Evolutionary conservation across 2,113 vertebrate species (phyloP), one percentile per base, ranked within the genome.

Genomic region (Poeciliopsis prolifica): DNA sequence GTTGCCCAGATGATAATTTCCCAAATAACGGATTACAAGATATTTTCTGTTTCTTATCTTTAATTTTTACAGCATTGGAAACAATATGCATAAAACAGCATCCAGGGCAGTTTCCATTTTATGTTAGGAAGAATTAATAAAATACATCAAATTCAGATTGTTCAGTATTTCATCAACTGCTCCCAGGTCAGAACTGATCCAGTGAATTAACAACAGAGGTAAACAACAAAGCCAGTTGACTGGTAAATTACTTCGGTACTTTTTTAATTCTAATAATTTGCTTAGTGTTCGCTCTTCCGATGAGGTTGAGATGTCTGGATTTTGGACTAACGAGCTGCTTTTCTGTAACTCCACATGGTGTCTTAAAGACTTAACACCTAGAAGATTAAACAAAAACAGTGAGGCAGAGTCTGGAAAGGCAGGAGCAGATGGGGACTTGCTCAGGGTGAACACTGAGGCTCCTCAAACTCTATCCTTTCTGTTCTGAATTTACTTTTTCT

Each of bases 321-420:
- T 10, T 54, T 75, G 83, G 86, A 90, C 89, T 88, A 88, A 40
- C 77, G n/a, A 42, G 54, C 65, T 10, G 61, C 61, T 17, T 80
- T 71, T 79, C 66, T 81, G 54, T 87, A 90, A 84, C 78, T 75
- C 80, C 83, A 79, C 79, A 82, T 87, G 86, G 78, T 78, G 66
- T 70, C 70, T 88, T 78, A 89, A 89, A 87, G 83, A 81, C 84
- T 86, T 72, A 44, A 70, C 73, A 75, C 79, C 77, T 65, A 61
- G 79, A 85, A 75, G 79, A 85, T 37, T 42, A 78, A 62, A 68
- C 74, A 65, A 44, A 29, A 84, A 72, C 80, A 66, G 65, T 17
- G 72, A 58, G 24, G 24, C 51, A 58, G 24, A 58, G 51, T 1
- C 22, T 10, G 22, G 51, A 58, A 58, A 58, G 5, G 54, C 67